Evolutionary conservation across 1,140 invertebrate species (phyloP).

Genomic region (Tetragnatha versicolor): DNA sequence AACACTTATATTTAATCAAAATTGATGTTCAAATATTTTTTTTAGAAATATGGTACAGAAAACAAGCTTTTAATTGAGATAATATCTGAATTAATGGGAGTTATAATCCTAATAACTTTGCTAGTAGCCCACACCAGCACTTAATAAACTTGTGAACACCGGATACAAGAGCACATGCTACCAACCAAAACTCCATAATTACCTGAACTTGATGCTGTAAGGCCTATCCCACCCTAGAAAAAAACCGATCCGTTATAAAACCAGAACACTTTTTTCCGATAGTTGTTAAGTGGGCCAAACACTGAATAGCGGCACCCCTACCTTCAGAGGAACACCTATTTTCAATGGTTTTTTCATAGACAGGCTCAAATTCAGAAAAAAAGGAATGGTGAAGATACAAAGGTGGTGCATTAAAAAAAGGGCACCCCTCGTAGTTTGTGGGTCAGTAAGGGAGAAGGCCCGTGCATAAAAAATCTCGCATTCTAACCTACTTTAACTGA

Average conservation of each 20-base stretch:
- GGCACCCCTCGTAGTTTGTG: constrained; percentile 6
- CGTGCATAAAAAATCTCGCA: constrained; percentile 27
- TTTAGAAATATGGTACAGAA: no score
- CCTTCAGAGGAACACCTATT: constrained; percentile 14
- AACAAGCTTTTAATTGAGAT: no score
- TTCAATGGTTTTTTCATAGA: not conserved
- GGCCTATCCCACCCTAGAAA: constrained; percentile 5
- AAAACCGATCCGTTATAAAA: constrained; percentile 41
- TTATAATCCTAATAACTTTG: no score
- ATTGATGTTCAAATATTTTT: no score
- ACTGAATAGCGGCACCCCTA: constrained; percentile 27
- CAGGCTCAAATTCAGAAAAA: not conserved
- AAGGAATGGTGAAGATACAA: constrained; percentile 26
- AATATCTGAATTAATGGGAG: no score
- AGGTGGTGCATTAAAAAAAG: not conserved
- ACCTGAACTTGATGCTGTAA: constrained; percentile 22
- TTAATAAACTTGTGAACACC: no score
- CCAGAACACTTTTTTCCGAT: constrained; percentile 33
- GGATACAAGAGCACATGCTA: constrained; percentile 22
- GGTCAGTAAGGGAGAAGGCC: constrained; percentile 31
- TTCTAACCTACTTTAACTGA: constrained; percentile 24
- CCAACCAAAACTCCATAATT: constrained; percentile 17
- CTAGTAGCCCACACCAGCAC: no score
- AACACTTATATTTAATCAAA: no score
- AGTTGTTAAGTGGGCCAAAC: constrained; percentile 24